These are phyloP conservation scores for Acromyrmex heyeri DNA, from an alignment of 1,140 invertebrate species.

Conservation along the genomic window DNA sequence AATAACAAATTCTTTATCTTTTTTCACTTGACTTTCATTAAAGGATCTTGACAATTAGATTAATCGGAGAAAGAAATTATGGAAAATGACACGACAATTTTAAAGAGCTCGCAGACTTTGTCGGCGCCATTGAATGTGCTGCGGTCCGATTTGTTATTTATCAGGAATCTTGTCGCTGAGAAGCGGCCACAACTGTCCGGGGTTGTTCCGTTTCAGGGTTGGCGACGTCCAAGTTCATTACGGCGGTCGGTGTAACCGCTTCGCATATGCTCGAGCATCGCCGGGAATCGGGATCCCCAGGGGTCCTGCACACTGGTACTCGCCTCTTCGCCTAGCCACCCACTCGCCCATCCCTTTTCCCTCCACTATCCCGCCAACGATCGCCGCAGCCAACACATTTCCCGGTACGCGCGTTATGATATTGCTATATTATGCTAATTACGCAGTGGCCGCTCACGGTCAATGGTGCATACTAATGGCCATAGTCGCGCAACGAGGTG, in stretches of 20 bases:
- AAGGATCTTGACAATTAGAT: not conserved
- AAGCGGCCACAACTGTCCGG: slow-evolving; percentile 39
- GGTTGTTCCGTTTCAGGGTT: slow-evolving; percentile 53
- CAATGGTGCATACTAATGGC: slow-evolving; percentile 82
- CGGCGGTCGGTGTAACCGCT: slow-evolving; percentile 56
- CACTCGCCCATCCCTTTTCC: not conserved
- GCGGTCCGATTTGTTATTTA: slow-evolving; percentile 60
- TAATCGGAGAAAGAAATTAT: not conserved
- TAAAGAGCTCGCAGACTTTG: not conserved
- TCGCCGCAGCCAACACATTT: slow-evolving; percentile 72
- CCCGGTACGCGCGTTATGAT: slow-evolving; percentile 77
- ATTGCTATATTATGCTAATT: slow-evolving; percentile 84
- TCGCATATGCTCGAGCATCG: slow-evolving; percentile 71
- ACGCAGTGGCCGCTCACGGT: slow-evolving; percentile 75
- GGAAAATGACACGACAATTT: not conserved
- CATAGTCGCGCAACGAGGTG: slow-evolving; percentile 73
- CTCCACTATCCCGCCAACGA: slow-evolving; percentile 61
- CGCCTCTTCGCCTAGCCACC: slow-evolving; percentile 19
- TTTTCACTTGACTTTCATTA: not conserved
- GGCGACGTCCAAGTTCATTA: slow-evolving; percentile 70
- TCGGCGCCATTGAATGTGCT: not conserved
- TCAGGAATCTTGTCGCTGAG: slow-evolving; percentile 44
- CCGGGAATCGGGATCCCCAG: slow-evolving; percentile 62
- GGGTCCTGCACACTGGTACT: slow-evolving; percentile 56
- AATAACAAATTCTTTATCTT: not conserved